A percentile compares a stretch with the other conserved stretches of the same genome.
Conservation (phyloP, 2,797 vertebrate genomes). For the Sylvilagus floridanus region DNA sequence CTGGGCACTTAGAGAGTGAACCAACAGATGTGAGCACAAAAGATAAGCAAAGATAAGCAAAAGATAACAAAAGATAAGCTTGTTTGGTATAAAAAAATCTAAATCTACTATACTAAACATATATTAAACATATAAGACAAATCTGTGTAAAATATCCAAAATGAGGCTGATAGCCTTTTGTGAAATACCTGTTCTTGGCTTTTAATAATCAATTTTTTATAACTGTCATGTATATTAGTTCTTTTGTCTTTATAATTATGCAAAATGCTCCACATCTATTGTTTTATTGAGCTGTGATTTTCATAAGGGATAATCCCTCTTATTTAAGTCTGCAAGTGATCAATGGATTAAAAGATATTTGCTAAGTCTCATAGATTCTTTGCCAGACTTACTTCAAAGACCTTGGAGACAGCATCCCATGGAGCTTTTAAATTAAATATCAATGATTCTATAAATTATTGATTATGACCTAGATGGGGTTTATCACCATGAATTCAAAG, state of each 20-base stretch:
- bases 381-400: constrained; percentile 46
- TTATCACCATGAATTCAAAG: not conserved
- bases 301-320: not conserved
- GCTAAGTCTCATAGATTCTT: constrained; percentile 39
- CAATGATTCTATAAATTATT: constrained; percentile 57
- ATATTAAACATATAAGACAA: not conserved
- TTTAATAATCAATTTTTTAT: constrained; percentile 27
- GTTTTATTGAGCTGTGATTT: not conserved
- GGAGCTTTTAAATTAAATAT: constrained; percentile 63
- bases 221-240: not conserved
- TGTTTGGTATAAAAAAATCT: no score
- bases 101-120: no score
- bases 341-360: constrained; percentile 15
- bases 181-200: not conserved
- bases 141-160: constrained; percentile 21
- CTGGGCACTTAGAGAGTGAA: no score
- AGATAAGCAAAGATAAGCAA: no score
- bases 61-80: no score
- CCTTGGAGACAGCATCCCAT: not conserved
- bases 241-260: not conserved
- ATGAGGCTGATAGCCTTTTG: not conserved
- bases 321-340: constrained; percentile 18
- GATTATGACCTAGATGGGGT: not conserved
- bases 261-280: not conserved
- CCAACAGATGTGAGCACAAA: no score